These are phyloP conservation scores for Cheumatopsyche charites DNA, from an alignment of 1,140 invertebrate genomes.

Conservation along the genomic window DNA sequence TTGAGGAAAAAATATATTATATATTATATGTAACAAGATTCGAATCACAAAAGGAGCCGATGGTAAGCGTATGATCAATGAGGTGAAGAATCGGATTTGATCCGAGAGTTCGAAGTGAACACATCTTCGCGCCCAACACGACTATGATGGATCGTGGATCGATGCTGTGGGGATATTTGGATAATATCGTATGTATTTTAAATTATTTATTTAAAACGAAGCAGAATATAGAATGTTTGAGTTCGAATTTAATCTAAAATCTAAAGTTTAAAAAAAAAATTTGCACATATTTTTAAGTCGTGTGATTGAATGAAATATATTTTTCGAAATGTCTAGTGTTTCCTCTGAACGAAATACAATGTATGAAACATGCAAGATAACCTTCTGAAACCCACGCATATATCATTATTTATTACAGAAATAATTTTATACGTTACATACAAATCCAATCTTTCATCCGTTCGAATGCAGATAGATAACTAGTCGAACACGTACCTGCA, in stretches of 20 bases:
- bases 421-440: too few species aligned
- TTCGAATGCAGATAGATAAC: not conserved
- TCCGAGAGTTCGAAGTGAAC: not conserved
- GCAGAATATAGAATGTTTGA: too few species aligned
- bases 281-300: too few species aligned
- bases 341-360: not conserved
- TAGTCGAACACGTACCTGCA: slow-evolving; percentile 13
- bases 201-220: too few species aligned
- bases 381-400: too few species aligned
- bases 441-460: not conserved
- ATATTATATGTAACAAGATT: not conserved
- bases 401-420: too few species aligned
- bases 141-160: slow-evolving; percentile 37
- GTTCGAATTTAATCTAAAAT: too few species aligned
- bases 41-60: slow-evolving; percentile 3
- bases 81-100: slow-evolving; percentile 22
- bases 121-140: slow-evolving; percentile 16
- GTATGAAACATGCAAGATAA: not conserved
- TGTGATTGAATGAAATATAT: too few species aligned
- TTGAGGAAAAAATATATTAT: not conserved
- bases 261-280: too few species aligned
- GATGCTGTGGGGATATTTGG: not conserved
- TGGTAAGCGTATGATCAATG: slow-evolving; percentile 30
- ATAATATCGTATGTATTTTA: not conserved
- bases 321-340: not conserved